These are phyloP conservation scores for Pelmatolapia mariae DNA, from an alignment of 2,113 vertebrate species.

Conservation along the genomic window DNA sequence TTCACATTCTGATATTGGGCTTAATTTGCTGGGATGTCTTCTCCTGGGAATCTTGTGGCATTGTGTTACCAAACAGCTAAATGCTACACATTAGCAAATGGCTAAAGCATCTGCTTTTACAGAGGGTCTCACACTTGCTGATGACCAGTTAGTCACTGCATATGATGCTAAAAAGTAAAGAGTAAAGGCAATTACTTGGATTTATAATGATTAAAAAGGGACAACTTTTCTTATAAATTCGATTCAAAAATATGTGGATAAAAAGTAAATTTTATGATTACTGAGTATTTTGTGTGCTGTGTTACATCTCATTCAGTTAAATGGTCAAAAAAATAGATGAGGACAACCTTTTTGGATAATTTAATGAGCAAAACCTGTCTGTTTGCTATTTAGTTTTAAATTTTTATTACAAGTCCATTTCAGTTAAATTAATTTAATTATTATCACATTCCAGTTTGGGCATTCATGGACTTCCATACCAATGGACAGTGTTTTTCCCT, in stretches of 20 bases:
- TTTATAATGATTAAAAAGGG: neutral
- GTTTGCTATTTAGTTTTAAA: neutral
- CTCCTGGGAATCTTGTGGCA: neutral
- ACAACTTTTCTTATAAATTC: neutral
- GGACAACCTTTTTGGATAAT: neutral
- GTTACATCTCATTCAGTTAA: neutral
- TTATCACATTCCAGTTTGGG: neutral
- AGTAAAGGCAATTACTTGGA: neutral
- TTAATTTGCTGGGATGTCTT: neutral
- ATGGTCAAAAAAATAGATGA: neutral
- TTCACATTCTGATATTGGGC: neutral
- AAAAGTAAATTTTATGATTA: neutral
- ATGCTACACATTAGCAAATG: neutral
- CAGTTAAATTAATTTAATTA: neutral
- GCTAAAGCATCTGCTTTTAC: neutral
- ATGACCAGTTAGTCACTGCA: neutral
- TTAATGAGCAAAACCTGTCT: neutral
- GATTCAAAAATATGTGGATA: neutral
- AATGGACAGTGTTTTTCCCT: neutral
- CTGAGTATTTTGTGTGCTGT: neutral
- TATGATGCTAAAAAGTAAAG: neutral
- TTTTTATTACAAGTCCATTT: neutral
- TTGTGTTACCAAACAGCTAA: neutral
- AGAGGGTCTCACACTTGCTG: neutral
- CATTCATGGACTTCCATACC: neutral